phyloP scores from a whole-genome alignment of 2,888 invertebrate species.

The Diarsia rubi region DNA sequence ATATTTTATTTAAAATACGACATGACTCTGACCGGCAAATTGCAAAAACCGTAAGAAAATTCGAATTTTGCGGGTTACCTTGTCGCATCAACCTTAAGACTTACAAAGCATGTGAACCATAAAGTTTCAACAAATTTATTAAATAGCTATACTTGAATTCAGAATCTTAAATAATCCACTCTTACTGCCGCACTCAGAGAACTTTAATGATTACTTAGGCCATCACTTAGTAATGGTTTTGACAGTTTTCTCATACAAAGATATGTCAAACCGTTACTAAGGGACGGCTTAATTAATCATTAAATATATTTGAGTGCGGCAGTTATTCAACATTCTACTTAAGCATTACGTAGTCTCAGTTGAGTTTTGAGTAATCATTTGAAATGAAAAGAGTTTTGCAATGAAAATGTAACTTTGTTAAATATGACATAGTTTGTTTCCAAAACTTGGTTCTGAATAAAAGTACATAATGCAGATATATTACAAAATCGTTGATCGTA shows the following conservation, averaged over 20 bases:
- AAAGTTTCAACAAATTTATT: background rate
- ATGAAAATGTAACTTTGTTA: background rate
- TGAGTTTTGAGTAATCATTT: background rate
- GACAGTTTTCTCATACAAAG: too few species aligned
- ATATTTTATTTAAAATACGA: too few species aligned
- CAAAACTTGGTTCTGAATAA: constrained; percentile 9
- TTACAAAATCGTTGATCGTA: constrained; percentile 65
- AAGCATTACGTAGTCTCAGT: background rate
- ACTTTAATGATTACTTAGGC: too few species aligned
- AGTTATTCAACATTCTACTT: constrained; percentile 9
- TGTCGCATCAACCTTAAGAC: too few species aligned
- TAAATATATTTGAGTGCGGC: too few species aligned
- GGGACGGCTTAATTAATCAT: too few species aligned
- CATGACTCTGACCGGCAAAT: too few species aligned
- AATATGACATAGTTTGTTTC: background rate
- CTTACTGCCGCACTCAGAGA: too few species aligned
- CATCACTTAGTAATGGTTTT: too few species aligned
- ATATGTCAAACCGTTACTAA: too few species aligned
- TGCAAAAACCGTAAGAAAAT: too few species aligned
- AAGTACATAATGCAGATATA: constrained; percentile 22
- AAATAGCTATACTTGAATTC: constrained; percentile 2
- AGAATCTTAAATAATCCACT: constrained; percentile 8
- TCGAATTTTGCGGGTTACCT: too few species aligned
- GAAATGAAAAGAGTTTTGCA: background rate
- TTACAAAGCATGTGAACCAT: background rate